Evolutionary conservation across 2,113 vertebrate species (phyloP).

Genomic region (Boulengeromyrus knoepffleri): DNA sequence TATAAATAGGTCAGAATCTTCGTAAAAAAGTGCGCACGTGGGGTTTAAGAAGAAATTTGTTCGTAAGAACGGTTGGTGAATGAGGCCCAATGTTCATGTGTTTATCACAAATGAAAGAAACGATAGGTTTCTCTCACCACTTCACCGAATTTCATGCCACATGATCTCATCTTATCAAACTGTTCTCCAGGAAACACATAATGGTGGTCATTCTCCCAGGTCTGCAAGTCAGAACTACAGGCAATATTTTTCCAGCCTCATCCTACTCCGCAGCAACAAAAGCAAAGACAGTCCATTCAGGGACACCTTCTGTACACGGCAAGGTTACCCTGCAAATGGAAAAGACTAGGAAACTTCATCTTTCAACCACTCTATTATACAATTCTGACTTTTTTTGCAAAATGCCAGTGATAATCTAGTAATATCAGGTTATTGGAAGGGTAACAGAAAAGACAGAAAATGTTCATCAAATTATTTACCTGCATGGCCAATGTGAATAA

Average conservation of each 20-base stretch:
- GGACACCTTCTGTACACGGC: background rate
- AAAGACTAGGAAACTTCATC: background rate
- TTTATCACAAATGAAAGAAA: background rate
- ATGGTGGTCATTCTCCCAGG: background rate
- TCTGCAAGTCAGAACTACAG: background rate
- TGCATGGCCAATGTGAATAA: background rate
- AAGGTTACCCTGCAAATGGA: background rate
- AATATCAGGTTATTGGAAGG: background rate
- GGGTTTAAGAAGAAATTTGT: too few species aligned
- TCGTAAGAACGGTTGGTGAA: too few species aligned
- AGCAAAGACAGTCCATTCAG: background rate
- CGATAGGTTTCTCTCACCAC: background rate
- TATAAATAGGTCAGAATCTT: too few species aligned
- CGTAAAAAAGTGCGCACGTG: too few species aligned
- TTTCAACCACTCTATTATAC: background rate
- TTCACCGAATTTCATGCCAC: background rate
- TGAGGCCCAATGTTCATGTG: background rate
- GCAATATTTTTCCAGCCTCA: background rate
- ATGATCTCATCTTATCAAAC: background rate
- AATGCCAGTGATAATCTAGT: background rate
- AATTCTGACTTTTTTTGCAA: background rate
- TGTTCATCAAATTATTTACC: background rate
- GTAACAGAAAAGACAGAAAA: background rate
- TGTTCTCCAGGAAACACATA: background rate
- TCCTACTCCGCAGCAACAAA: background rate